Evolutionary conservation across 2,888 invertebrate species (phyloP), one percentile per base, ranked within the genome.

Genomic region (Bruchidius siliquastri): DNA sequence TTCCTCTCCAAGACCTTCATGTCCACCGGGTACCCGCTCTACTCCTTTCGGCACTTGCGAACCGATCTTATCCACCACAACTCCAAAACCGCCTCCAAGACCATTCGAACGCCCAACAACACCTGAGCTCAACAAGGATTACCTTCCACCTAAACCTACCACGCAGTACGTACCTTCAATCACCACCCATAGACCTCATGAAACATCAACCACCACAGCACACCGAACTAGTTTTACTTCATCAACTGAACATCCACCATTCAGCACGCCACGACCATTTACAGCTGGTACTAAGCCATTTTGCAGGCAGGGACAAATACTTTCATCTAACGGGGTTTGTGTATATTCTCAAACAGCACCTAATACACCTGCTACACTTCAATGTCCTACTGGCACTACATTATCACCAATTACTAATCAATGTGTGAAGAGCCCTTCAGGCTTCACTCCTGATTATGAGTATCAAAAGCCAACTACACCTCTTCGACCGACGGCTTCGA

Each of bases 121-220:
- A 30, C 70, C 69, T 13, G 21, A 32, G 30, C 75, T 77, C 73
- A 72, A 77, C 73, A 76, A 77, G 74, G 79, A 76, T 68, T 81
- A 81, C 75, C 77, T 81, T 70, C 82, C 82, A 67, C 82, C 82
- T 70, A 74, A 71, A 22, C 72, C 73, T 13, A 74, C 79, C 76
- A 78, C 79, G 78, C 76, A 77, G 78, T 81, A 81, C 80, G 80
- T 80, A 80, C 79, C 81, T 73, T 77, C 77, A 72, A 74, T 75
- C 72, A 79, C 78, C 76, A 75, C 49, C 49, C 49, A 77, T 75
- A 75, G 73, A 77, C 77, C 80, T 76, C 77, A 76, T 75, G 74
- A 76, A 72, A 76, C 76, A 78, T 75, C 75, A 74, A 69, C 77
- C 76, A 76, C 77, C 76, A 74, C 77, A 72, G 73, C 69, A 78